phyloP scores from a whole-genome alignment of 1,140 invertebrate genomes.

The Heliconius hermathena region DNA sequence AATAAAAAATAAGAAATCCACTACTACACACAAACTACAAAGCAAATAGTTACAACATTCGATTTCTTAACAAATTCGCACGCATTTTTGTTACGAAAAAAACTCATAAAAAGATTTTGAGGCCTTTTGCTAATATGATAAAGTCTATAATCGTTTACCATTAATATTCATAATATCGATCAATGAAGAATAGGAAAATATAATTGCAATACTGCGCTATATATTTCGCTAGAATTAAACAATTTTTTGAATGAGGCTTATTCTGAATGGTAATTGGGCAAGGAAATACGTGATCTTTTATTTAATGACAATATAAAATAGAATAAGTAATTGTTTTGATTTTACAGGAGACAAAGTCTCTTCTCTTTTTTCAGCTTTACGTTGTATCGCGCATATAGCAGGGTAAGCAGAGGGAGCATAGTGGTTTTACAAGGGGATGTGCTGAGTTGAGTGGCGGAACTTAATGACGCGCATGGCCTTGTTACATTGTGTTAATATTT shows the following conservation, averaged over 20 bases:
- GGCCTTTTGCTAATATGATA: slow-evolving; percentile 3
- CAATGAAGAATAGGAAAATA: not conserved
- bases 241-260: slow-evolving; percentile 14
- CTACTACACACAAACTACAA: slow-evolving; percentile 16
- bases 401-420: too few relatives aligned
- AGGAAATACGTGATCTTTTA: too few relatives aligned
- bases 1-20: not conserved
- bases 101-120: slow-evolving; percentile 3
- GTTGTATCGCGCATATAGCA: too few relatives aligned
- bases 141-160: slow-evolving; percentile 11
- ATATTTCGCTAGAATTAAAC: slow-evolving; percentile 12
- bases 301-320: too few relatives aligned
- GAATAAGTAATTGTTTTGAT: too few relatives aligned
- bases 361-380: too few relatives aligned
- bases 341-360: too few relatives aligned
- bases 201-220: not conserved
- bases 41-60: slow-evolving; percentile 30
- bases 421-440: too few relatives aligned
- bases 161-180: not conserved
- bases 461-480: too few relatives aligned
- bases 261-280: not conserved
- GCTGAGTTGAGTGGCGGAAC: too few relatives aligned
- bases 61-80: slow-evolving; percentile 37
- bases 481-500: too few relatives aligned
- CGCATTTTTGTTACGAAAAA: slow-evolving; percentile 31